Percentiles rank a stretch among this genome's conserved stretches.
Conservation (phyloP, 2,113 vertebrate genomes). For the Passer domesticus region DNA sequence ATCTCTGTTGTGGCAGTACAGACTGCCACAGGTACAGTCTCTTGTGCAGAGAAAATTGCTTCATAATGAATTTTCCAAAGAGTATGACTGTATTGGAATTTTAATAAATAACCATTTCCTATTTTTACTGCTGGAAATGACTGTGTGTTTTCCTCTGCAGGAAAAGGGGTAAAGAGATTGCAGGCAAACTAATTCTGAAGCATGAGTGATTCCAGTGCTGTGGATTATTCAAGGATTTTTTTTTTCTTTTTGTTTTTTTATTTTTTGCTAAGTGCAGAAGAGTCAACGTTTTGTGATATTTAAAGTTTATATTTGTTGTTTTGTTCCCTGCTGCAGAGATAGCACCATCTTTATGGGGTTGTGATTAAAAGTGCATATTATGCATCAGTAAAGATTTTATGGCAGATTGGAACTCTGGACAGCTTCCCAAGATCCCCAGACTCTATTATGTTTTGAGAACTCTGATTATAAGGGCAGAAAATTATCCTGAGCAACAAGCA, state of each 20-base stretch:
- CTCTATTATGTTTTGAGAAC: slow-evolving; percentile 36
- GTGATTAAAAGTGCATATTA: neutral
- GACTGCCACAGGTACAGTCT: neutral
- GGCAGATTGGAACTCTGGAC: neutral
- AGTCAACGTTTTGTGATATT: neutral
- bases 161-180: neutral
- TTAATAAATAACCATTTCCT: neutral
- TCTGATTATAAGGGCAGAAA: slow-evolving; percentile 53
- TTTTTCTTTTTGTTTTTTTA: neutral
- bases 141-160: neutral
- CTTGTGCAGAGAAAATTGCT: neutral
- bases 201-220: neutral
- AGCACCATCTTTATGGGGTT: neutral
- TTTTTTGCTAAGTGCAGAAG: neutral
- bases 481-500: slow-evolving; percentile 13
- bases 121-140: neutral
- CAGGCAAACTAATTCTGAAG: neutral
- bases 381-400: slow-evolving; percentile 20
- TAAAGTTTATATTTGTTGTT: neutral
- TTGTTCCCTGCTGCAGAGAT: neutral
- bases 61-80: neutral
- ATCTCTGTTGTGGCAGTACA: neutral
- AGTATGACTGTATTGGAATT: neutral
- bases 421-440: slow-evolving; percentile 8
- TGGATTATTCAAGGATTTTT: neutral